Evolutionary conservation across 1,140 invertebrate species (phyloP), one percentile per base, ranked within the genome.

Genomic region (Chymomyza costata): DNA sequence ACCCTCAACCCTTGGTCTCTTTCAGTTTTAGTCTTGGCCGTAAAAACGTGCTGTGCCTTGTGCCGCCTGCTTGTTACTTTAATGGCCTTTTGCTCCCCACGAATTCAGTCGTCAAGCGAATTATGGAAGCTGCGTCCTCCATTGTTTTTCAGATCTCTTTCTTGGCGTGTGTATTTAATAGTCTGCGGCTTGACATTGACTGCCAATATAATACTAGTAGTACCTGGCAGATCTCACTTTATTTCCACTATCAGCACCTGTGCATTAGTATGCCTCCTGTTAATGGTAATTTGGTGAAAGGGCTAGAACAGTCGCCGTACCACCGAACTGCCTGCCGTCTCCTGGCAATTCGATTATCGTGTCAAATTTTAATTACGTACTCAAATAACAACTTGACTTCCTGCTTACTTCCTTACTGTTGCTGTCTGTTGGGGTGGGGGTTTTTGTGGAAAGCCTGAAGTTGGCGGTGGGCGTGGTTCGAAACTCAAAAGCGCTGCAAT

Each of bases 361-460:
- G 66, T 80, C 71, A 78, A 66, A 71, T 78, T 78, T 78, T 78
- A 78, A 78, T 78, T 78, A 78, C n/a, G n/a, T n/a, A n/a, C 71
- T 80, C 63, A 78, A 78, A 78, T 78, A 67, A 78, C 73, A 71
- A 64, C 54, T 63, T 46, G 62, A 62, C 66, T 64, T 66, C 66
- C 78, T 78, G n/a, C n/a, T n/a, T n/a, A n/a, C n/a, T n/a, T n/a
- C n/a, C n/a, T n/a, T n/a, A n/a, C n/a, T n/a, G n/a, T n/a, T n/a
- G n/a, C n/a, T n/a, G n/a, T n/a, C n/a, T n/a, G n/a, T n/a, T n/a
- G n/a, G n/a, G n/a, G n/a, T n/a, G n/a, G n/a, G n/a, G n/a, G n/a
- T n/a, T n/a, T n/a, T n/a, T n/a, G n/a, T n/a, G n/a, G n/a, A n/a
- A n/a, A n/a, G n/a, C n/a, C n/a, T n/a, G n/a, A n/a, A n/a, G n/a